Conservation (phyloP, 2,113 vertebrate species). For the Globicephala melas region DNA sequence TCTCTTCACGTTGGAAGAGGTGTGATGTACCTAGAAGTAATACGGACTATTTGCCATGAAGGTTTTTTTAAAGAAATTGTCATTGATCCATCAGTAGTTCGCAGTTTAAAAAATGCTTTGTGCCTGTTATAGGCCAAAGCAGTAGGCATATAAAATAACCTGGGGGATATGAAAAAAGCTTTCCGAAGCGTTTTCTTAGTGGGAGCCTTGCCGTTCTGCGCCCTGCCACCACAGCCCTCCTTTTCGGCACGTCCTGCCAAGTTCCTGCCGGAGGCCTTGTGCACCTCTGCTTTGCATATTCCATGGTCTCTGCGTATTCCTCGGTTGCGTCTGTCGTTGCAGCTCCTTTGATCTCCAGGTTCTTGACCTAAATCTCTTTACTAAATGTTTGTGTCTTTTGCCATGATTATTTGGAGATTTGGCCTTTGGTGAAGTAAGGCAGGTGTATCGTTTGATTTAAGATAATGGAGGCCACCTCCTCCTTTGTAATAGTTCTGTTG, state of each 20-base stretch:
- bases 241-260: not conserved
- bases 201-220: not conserved
- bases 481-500: not conserved
- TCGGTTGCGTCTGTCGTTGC: not conserved
- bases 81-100: not conserved
- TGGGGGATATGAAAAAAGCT: not conserved
- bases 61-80: not conserved
- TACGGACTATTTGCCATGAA: not conserved
- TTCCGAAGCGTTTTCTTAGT: not conserved
- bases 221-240: too few relatives aligned
- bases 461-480: not conserved
- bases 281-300: not conserved
- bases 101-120: not conserved
- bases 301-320: not conserved
- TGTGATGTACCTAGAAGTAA: not conserved
- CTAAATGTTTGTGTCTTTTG: constrained; percentile 23
- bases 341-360: not conserved
- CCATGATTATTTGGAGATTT: constrained; percentile 38
- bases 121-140: not conserved
- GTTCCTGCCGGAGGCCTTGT: not conserved
- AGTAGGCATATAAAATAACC: not conserved
- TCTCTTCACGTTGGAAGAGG: not conserved
- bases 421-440: not conserved
- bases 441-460: not conserved
- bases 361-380: not conserved